Conservation (phyloP, 2,797 vertebrate species). For the Tokudaia tokunoshimensis region DNA sequence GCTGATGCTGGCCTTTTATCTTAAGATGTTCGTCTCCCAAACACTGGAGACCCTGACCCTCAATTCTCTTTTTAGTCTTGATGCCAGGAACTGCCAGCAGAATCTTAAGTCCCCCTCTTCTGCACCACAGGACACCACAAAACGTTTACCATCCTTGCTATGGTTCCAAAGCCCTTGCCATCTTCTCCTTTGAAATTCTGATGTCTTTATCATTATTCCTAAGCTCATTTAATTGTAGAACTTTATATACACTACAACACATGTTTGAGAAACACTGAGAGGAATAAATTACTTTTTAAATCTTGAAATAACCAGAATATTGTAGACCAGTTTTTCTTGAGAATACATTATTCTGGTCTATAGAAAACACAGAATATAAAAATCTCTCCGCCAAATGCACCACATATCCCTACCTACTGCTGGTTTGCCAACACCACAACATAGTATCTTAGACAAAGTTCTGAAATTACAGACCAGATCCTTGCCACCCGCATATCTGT, state of each 20-base stretch:
- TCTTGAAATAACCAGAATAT: constrained; percentile 47
- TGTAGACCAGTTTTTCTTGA: neutral
- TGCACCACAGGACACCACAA: neutral
- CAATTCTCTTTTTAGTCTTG: constrained; percentile 18
- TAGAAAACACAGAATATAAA: constrained; percentile 2
- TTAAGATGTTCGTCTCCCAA: neutral
- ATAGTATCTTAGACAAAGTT: neutral
- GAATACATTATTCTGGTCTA: constrained; percentile 9
- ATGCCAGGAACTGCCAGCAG: constrained; percentile 32
- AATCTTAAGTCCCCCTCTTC: neutral
- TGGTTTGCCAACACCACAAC: neutral
- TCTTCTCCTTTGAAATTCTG: neutral
- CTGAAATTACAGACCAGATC: neutral
- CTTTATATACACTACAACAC: constrained; percentile 32
- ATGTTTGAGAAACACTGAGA: constrained; percentile 46
- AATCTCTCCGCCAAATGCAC: constrained; percentile 5
- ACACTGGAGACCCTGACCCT: neutral
- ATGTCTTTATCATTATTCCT: neutral
- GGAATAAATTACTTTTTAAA: constrained; percentile 48
- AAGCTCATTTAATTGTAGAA: neutral
- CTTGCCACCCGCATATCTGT: neutral
- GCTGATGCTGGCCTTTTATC: constrained; percentile 29
- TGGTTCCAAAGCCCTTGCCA: neutral
- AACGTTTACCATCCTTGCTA: neutral
- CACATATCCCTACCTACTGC: neutral